Evolutionary conservation across 2,888 invertebrate species (phyloP), one percentile per base, ranked within the genome.

Genomic region (Apamea anceps): DNA sequence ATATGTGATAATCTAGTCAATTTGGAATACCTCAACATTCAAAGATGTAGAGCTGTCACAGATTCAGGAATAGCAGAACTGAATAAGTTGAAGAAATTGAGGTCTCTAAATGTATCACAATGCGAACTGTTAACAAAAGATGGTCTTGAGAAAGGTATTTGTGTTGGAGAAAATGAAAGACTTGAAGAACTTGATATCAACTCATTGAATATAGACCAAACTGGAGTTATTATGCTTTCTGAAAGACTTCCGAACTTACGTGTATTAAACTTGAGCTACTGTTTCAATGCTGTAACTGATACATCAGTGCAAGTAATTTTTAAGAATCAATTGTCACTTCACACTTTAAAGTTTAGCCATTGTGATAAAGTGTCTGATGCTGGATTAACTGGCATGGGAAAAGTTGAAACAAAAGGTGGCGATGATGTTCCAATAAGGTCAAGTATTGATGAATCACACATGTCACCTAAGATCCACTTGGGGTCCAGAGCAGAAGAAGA

Each of bases 271-370:
- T 92, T 98, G 70, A 98, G 98, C 80, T 97, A 97, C 87, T 98
- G 98, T 91, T 97, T 98, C 86, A 97, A 97, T 94, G 98, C 97
- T n/a, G 97, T 98, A 1, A 98, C 98, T 7, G 98, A 98, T 91
- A 96, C 96, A 80, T 97, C 97, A 32, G 96, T 98, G 75, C 98
- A 98, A 95, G 97, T 97, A 66, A 97, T 98, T 86, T 98, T 98
- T 82, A 97, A 97, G 88, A 97, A 98, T 88, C 97, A 98, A 89
- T 92, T 97, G 28, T 93, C 96, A 86, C 94, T 98, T 66, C 96
- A 97, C 65, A 97, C 95, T 42, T 96, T 98, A 68, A 97, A 97
- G 80, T 93, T 98, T 80, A 97, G 98, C 87, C 97, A 97, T 90
- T 98, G 98, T 94, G 97, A 97, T 87, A 97, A 97, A 92, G 97